Conservation (phyloP, 2,888 invertebrate genomes). For the Netelia fuscicornis region DNA sequence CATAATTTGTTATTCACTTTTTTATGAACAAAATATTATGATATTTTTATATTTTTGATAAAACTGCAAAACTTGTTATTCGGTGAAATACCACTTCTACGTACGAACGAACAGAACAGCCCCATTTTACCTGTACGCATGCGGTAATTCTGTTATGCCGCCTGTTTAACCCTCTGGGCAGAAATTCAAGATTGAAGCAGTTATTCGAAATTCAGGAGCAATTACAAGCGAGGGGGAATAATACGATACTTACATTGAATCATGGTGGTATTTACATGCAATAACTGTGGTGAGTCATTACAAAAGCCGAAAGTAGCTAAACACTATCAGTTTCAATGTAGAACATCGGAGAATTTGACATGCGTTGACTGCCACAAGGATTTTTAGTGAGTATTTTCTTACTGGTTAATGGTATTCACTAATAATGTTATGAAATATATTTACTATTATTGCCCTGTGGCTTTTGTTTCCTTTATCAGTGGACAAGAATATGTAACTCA, state of each 20-base stretch:
- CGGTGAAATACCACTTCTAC: not conserved
- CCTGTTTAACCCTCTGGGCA: not conserved
- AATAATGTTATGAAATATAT: not conserved
- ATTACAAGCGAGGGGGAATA: not conserved
- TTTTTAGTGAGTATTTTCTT: conserved; percentile 88
- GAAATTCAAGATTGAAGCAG: not conserved
- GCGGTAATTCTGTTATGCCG: not conserved
- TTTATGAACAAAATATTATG: not conserved
- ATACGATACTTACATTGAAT: not conserved
- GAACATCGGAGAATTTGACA: conserved; percentile 90
- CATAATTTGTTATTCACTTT: conserved; percentile 4
- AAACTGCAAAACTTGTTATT: not conserved
- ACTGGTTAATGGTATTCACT: conserved; percentile 35
- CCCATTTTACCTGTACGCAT: not conserved
- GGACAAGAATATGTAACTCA: conserved; percentile 88
- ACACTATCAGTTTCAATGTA: conserved; percentile 92
- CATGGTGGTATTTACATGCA: conserved; percentile 98
- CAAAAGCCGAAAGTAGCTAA: conserved; percentile 97
- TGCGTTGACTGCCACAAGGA: conserved; percentile 98
- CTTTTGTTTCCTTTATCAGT: conserved; percentile 85
- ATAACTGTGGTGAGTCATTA: conserved; percentile 95
- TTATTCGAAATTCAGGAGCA: not conserved
- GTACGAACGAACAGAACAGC: not conserved
- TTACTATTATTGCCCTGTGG: conserved; percentile 84
- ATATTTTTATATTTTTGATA: not conserved